A percentile compares a stretch with the other conserved stretches of the same genome.
phyloP scores from a whole-genome alignment of 37 sponge, comb jelly and placozoan genomes.

The Bolinopsis microptera region DNA sequence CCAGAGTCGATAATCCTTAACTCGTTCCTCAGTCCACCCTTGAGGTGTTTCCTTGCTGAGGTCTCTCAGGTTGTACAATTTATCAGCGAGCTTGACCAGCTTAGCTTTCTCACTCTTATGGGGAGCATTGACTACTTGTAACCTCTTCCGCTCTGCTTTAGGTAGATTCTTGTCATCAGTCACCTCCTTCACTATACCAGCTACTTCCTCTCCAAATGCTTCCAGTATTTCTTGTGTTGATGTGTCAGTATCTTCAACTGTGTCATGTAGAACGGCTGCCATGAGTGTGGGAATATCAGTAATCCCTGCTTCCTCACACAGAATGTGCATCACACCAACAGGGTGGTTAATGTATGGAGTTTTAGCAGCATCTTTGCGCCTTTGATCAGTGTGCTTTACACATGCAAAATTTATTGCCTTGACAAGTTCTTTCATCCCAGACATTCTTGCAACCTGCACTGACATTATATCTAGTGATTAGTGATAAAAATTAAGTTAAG shows the following conservation, averaged over 20 bases:
- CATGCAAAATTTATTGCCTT: constrained; percentile 89
- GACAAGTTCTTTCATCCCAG: constrained; percentile 65
- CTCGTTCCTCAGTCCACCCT: constrained; percentile 84
- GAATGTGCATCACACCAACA: constrained; percentile 83
- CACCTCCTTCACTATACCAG: constrained; percentile 78
- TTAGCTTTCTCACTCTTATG: constrained; percentile 82
- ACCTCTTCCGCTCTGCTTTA: constrained; percentile 84
- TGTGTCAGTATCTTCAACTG: constrained; percentile 95
- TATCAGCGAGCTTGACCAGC: constrained; percentile 90
- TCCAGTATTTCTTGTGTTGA: constrained; percentile 77
- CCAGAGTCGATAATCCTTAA: constrained; percentile 87
- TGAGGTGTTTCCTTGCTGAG: constrained; percentile 72
- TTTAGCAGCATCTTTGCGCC: constrained; percentile 78
- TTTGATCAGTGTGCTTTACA: constrained; percentile 80
- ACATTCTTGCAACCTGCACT: background rate
- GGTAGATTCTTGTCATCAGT: constrained; percentile 90
- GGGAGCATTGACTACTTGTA: constrained; percentile 86
- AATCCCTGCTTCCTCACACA: constrained; percentile 86
- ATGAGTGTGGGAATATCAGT: constrained; percentile 78
- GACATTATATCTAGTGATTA: no score
- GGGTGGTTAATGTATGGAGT: constrained; percentile 99
- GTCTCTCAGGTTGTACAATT: constrained; percentile 93
- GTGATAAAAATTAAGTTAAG: no score
- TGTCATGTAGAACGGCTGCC: constrained; percentile 95
- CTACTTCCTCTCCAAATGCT: constrained; percentile 71